Conservation (phyloP, 2,113 vertebrate genomes). For the Gopherus flavomarginatus region DNA sequence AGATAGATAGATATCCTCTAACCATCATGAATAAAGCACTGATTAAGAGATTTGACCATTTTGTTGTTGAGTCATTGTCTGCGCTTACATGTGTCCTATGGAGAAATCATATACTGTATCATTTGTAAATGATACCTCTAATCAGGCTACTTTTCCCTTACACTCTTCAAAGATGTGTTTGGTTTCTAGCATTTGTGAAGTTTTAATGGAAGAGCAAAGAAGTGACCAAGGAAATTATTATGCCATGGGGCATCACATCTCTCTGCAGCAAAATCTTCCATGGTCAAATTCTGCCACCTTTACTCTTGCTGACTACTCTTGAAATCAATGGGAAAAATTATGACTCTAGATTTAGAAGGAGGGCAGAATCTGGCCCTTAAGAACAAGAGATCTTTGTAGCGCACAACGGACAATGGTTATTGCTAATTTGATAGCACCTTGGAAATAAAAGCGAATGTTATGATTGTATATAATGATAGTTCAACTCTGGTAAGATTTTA, state of each 20-base stretch:
- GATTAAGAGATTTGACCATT: neutral
- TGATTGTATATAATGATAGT: neutral
- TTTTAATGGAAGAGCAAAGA: neutral
- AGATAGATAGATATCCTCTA: neutral
- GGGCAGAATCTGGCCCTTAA: neutral
- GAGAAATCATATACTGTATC: neutral
- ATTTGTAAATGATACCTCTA: neutral
- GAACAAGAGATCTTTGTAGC: neutral
- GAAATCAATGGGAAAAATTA: neutral
- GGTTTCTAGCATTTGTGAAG: neutral
- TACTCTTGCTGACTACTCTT: neutral
- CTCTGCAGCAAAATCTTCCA: neutral
- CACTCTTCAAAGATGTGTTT: neutral
- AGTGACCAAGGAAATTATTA: neutral
- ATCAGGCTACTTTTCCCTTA: neutral
- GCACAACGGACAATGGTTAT: neutral
- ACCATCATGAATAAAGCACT: neutral
- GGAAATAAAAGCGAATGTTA: neutral
- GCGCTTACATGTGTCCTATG: neutral
- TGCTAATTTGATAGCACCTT: neutral
- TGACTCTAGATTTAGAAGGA: neutral
- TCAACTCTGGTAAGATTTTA: neutral
- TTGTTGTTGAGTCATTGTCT: neutral
- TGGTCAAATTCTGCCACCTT: neutral
- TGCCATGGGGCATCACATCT: neutral